Conservation (phyloP, 2,888 invertebrate species). For the Meandrusa payeni region DNA sequence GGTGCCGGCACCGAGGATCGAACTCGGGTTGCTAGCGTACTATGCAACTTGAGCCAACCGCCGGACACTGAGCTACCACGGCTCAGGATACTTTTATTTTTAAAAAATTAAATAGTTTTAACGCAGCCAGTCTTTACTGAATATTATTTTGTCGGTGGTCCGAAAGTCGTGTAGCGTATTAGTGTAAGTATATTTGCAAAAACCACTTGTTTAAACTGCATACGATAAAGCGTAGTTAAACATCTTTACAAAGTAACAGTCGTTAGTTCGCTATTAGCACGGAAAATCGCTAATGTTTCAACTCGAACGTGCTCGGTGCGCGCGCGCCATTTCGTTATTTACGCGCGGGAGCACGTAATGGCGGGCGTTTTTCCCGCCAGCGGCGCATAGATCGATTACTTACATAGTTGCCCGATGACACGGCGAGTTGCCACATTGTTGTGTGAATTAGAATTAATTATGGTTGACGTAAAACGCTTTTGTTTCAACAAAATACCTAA, state of each 20-base stretch:
- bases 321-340: conserved; percentile 27
- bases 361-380: conserved; percentile 17
- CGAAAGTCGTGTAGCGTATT: neutral
- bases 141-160: conserved; percentile 12
- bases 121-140: too few relatives aligned
- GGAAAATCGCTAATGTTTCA: conserved; percentile 15
- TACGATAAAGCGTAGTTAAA: conserved; percentile 8
- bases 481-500: neutral
- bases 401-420: conserved; percentile 36
- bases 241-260: conserved; percentile 24
- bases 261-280: conserved; percentile 21
- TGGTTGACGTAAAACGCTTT: neutral
- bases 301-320: conserved; percentile 24
- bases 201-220: neutral
- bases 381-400: conserved; percentile 14
- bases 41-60: too few relatives aligned
- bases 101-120: too few relatives aligned
- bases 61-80: too few relatives aligned
- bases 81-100: too few relatives aligned
- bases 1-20: too few relatives aligned
- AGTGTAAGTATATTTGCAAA: conserved; percentile 9
- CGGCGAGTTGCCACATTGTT: conserved; percentile 14
- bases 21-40: too few relatives aligned
- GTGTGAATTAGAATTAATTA: conserved; percentile 7
- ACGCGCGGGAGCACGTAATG: conserved; percentile 30